Conservation (phyloP, 2,113 vertebrate genomes). For the Panthera tigris region DNA sequence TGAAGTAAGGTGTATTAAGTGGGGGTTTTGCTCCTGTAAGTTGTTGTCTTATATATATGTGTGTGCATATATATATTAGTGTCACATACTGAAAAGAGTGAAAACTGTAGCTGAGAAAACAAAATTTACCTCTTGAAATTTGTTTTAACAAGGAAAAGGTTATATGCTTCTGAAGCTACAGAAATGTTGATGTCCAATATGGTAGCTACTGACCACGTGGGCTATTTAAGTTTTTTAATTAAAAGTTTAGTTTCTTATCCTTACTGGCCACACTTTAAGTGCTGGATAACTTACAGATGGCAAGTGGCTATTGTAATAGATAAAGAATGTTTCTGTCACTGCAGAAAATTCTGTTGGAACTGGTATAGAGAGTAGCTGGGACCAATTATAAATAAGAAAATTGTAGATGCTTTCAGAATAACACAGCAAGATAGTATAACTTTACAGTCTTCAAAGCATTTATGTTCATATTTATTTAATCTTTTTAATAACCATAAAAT, state of each 20-base stretch:
- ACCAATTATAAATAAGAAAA: not conserved
- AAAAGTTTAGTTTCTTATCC: not conserved
- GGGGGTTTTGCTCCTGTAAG: not conserved
- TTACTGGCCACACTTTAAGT: not conserved
- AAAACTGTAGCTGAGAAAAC: not conserved
- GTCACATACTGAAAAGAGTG: not conserved
- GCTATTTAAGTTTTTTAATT: constrained; percentile 31
- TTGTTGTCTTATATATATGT: not conserved
- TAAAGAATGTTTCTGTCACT: not conserved
- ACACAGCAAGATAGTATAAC: not conserved
- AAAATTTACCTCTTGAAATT: constrained; percentile 16
- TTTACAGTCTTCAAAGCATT: not conserved
- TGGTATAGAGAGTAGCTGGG: not conserved
- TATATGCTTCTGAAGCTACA: not conserved
- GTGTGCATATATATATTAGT: not conserved
- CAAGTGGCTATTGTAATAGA: not conserved
- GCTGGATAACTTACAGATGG: not conserved
- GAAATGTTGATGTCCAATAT: not conserved
- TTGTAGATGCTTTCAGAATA: not conserved
- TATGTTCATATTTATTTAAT: not conserved
- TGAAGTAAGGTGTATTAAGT: not conserved
- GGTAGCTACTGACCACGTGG: not conserved
- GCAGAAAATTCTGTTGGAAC: not conserved
- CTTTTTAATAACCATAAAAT: not conserved
- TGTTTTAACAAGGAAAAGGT: constrained; percentile 2